phyloP scores from a whole-genome alignment of 1,140 invertebrate genomes.

The Leptinotarsa undecemlineata region DNA sequence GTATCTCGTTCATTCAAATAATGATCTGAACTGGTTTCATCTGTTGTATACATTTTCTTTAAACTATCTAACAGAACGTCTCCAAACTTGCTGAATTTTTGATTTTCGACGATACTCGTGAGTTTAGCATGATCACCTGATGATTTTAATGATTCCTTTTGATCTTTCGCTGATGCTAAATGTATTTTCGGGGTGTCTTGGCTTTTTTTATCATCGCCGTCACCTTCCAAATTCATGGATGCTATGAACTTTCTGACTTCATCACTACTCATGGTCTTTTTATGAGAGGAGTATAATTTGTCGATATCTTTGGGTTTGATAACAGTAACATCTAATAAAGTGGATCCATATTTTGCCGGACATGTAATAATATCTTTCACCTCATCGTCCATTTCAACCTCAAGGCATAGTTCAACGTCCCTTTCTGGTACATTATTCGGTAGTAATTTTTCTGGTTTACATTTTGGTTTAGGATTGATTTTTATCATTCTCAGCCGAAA shows the following conservation, averaged over 20 bases:
- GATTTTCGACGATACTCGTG: background rate
- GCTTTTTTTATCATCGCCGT: background rate
- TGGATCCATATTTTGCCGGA: constrained; percentile 39
- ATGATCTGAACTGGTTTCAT: constrained; percentile 1
- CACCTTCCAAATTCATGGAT: constrained; percentile 35
- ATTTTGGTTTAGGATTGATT: constrained; percentile 34
- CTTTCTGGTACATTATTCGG: constrained; percentile 35
- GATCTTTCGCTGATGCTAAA: background rate
- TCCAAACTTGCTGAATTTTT: background rate
- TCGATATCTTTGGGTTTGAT: constrained; percentile 41
- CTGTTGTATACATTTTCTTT: background rate
- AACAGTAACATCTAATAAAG: constrained; percentile 43
- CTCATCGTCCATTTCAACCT: constrained; percentile 44
- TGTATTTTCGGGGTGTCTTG: background rate
- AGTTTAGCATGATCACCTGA: background rate
- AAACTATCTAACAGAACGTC: background rate
- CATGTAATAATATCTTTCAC: constrained; percentile 39
- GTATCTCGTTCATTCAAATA: background rate
- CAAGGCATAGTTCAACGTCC: constrained; percentile 40
- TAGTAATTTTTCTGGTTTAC: constrained; percentile 31
- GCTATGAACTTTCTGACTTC: constrained; percentile 40
- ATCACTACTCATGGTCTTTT: constrained; percentile 36
- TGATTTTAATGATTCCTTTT: background rate
- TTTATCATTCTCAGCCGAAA: constrained; percentile 14
- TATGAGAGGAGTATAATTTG: constrained; percentile 33